A percentile compares a stretch with the other conserved stretches of the same genome.
These are phyloP conservation scores for Aplysina aerophoba DNA, from an alignment of 37 sponge, comb jelly and placozoan genomes.

Conservation along the genomic window DNA sequence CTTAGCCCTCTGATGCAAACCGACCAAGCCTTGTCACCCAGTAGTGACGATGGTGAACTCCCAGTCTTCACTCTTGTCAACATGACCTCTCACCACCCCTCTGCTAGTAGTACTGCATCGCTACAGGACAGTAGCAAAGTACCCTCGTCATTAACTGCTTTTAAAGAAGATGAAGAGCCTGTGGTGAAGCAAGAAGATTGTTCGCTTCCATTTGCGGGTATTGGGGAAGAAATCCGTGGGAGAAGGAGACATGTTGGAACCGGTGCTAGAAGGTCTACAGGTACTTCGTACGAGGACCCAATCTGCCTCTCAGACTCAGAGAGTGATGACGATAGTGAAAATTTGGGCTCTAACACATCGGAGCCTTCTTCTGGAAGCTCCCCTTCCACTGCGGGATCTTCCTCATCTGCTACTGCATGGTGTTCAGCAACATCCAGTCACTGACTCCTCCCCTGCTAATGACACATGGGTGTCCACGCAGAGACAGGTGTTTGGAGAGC, in stretches of 20 bases:
- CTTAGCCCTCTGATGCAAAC: too few species aligned
- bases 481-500: constrained; percentile 47
- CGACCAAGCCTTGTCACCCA: too few species aligned
- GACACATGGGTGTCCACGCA: neutral
- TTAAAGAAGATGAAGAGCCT: neutral
- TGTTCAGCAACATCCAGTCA: neutral
- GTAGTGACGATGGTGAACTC: neutral
- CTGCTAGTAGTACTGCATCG: neutral
- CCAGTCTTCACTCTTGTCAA: constrained; percentile 5
- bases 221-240: neutral
- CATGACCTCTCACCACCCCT: neutral
- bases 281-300: neutral
- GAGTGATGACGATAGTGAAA: neutral
- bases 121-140: neutral
- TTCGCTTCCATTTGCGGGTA: neutral
- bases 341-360: neutral
- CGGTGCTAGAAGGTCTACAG: neutral
- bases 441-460: neutral
- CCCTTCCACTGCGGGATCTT: neutral
- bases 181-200: neutral
- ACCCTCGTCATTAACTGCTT: neutral
- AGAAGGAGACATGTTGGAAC: neutral
- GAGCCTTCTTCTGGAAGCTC: neutral
- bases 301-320: constrained; percentile 10
- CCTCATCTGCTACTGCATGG: neutral